Conservation (phyloP, 2,888 invertebrate species). For the Anaspis maculata region DNA sequence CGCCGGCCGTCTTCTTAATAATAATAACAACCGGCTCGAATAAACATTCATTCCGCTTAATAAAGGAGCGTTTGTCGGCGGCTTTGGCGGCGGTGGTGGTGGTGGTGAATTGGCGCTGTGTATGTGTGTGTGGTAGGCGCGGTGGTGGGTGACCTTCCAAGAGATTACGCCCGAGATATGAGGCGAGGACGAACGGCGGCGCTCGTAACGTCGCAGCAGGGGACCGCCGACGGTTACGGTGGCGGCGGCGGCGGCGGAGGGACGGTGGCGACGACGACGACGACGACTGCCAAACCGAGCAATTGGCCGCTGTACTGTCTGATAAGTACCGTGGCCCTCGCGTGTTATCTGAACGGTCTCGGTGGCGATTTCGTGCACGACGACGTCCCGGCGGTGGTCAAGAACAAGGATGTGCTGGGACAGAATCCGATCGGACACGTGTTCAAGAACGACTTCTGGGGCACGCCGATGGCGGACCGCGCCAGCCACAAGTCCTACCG, state of each 20-base stretch:
- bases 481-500: slow-evolving; percentile 82
- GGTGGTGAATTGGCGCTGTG: too few relatives aligned
- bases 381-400: slow-evolving; percentile 75
- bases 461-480: slow-evolving; percentile 75
- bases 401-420: slow-evolving; percentile 73
- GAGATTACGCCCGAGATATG: slow-evolving; percentile 18
- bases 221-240: too few relatives aligned
- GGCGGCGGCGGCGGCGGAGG: too few relatives aligned
- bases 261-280: too few relatives aligned
- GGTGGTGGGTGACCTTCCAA: slow-evolving; percentile 18
- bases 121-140: too few relatives aligned
- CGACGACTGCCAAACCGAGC: too few relatives aligned
- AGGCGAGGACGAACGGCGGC: too few relatives aligned
- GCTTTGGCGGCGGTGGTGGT: too few relatives aligned
- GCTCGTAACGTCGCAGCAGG: too few relatives aligned
- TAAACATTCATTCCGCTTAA: slow-evolving; percentile 20
- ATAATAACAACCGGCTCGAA: slow-evolving; percentile 14
- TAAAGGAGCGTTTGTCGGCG: too few relatives aligned
- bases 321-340: slow-evolving; percentile 57
- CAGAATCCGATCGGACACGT: slow-evolving; percentile 53
- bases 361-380: slow-evolving; percentile 82
- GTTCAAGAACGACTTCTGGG: slow-evolving; percentile 81
- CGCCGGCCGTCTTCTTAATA: too few relatives aligned
- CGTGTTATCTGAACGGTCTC: slow-evolving; percentile 66
- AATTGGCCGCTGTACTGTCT: slow-evolving; percentile 56